These are phyloP conservation scores for Axea sp. DNA, from an alignment of 2,888 invertebrate genomes.

Conservation along the genomic window DNA sequence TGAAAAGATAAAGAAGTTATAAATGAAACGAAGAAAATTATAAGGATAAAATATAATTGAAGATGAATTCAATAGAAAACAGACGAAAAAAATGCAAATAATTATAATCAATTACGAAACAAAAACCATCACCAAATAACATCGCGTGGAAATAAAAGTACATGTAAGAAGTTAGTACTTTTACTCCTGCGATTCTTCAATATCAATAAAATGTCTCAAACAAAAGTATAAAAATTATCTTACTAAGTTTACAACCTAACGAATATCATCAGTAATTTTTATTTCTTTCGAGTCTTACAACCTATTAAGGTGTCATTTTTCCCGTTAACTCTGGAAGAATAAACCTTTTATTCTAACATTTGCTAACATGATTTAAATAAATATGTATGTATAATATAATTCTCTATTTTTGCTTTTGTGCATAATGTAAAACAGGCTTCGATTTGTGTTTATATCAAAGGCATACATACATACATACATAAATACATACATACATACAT, in stretches of 20 bases:
- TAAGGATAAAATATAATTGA: slow-evolving; percentile 17
- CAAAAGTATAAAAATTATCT: slow-evolving; percentile 46
- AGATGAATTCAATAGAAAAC: slow-evolving; percentile 1
- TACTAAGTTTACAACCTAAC: slow-evolving; percentile 43
- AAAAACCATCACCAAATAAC: slow-evolving; percentile 66
- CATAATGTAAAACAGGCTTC: slow-evolving; percentile 15
- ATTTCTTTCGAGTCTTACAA: slow-evolving; percentile 17
- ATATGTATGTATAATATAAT: slow-evolving; percentile 59
- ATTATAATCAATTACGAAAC: slow-evolving; percentile 58
- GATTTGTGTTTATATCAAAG: slow-evolving; percentile 65
- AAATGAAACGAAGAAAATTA: slow-evolving; percentile 37
- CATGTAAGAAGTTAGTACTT: slow-evolving; percentile 2
- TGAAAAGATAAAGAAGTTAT: no score
- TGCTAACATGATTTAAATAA: slow-evolving; percentile 67
- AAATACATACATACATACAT: no score
- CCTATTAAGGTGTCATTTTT: slow-evolving; percentile 41
- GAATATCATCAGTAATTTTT: slow-evolving; percentile 44
- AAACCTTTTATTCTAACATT: slow-evolving; percentile 65
- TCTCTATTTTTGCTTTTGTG: slow-evolving; percentile 28
- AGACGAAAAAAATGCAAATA: slow-evolving; percentile 54
- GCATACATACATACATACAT: slow-evolving; percentile 33
- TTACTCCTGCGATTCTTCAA: slow-evolving; percentile 15
- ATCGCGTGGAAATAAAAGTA: slow-evolving; percentile 2
- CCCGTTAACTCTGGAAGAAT: slow-evolving; percentile 38
- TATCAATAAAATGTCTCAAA: slow-evolving; percentile 26